phyloP scores from a whole-genome alignment of 1,140 invertebrate genomes.

The Ptiloglossa arizonensis region DNA sequence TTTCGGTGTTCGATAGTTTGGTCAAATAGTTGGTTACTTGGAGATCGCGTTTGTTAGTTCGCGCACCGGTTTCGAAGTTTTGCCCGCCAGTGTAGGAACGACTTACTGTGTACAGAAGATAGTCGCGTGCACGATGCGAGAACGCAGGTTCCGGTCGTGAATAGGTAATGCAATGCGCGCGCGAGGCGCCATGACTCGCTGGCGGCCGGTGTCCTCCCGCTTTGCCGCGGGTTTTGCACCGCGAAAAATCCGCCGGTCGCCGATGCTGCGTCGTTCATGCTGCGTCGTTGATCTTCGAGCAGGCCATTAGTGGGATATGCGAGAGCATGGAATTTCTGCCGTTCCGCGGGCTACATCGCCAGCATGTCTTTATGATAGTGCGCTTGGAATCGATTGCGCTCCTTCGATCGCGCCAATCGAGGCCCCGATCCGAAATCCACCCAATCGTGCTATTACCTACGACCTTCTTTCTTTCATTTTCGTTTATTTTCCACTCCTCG shows the following conservation, averaged over 20 bases:
- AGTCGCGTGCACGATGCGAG: constrained; percentile 27
- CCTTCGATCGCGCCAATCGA: not conserved
- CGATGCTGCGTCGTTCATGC: constrained; percentile 33
- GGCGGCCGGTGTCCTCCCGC: constrained; percentile 38
- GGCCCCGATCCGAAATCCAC: not conserved
- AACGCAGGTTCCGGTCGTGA: constrained; percentile 30
- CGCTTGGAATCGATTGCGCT: constrained; percentile 13
- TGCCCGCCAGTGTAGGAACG: too few relatives aligned
- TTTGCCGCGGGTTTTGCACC: constrained; percentile 29
- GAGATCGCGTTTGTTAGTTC: too few relatives aligned
- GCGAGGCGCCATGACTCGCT: constrained; percentile 52
- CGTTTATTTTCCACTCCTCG: too few relatives aligned
- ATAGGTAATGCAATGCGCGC: constrained; percentile 51
- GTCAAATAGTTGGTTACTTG: too few relatives aligned
- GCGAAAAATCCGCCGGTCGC: constrained; percentile 48
- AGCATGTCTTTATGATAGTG: constrained; percentile 9
- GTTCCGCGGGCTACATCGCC: constrained; percentile 1
- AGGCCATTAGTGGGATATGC: constrained; percentile 50
- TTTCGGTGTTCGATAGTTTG: too few relatives aligned
- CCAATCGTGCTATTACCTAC: constrained; percentile 1
- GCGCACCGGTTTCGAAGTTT: too few relatives aligned
- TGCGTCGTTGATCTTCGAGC: constrained; percentile 26
- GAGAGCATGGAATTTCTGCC: constrained; percentile 46
- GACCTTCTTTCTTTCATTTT: not conserved
- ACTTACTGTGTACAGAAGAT: not conserved